Conservation (phyloP, 2,888 invertebrate species). For the Seladonia tumulorum region DNA sequence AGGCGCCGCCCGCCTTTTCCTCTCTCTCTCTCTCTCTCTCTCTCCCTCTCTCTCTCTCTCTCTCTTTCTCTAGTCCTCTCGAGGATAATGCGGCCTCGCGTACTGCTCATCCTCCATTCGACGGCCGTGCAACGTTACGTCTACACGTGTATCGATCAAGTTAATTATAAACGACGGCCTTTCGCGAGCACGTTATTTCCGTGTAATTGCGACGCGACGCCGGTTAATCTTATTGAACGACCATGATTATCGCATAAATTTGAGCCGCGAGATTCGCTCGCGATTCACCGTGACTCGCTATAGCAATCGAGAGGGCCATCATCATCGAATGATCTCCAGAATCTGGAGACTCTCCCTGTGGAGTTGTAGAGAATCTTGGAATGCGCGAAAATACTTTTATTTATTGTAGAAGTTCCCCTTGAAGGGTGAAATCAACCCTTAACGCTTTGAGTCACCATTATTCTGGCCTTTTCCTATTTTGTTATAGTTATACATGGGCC, state of each 20-base stretch:
- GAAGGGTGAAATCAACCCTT: neutral
- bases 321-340: neutral
- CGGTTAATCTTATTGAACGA: neutral
- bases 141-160: conserved; percentile 46
- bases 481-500: no score
- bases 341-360: no score
- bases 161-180: conserved; percentile 50
- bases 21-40: no score
- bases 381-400: no score
- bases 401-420: no score
- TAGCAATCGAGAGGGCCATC: neutral
- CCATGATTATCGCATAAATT: neutral
- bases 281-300: neutral
- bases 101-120: neutral
- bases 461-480: no score
- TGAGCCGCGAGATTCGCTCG: neutral
- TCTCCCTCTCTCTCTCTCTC: neutral
- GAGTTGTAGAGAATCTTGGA: neutral
- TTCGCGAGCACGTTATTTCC: conserved; percentile 37
- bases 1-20: neutral
- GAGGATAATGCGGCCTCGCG: neutral
- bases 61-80: neutral
- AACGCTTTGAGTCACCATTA: neutral
- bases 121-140: conserved; percentile 28
- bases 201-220: conserved; percentile 28